Percentiles rank a stretch among this genome's conserved stretches.
Evolutionary conservation across 2,797 vertebrate genomes (phyloP).

Genomic region (Anas acuta): DNA sequence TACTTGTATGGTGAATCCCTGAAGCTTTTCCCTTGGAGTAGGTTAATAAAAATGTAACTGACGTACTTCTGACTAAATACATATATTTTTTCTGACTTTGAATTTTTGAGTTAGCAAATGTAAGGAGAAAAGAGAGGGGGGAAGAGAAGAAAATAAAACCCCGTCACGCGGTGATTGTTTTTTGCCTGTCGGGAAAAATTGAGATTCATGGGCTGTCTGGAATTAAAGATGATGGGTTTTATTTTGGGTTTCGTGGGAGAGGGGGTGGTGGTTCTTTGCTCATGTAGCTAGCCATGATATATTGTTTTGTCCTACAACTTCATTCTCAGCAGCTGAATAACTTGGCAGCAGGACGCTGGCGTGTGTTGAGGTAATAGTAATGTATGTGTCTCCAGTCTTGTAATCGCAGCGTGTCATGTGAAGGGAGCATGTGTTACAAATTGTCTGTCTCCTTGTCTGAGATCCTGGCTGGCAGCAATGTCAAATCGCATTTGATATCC

Average conservation of each 20-base stretch:
- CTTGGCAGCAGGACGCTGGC: conserved; percentile 28
- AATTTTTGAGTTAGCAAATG: conserved; percentile 70
- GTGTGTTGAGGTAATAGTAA: conserved; percentile 21
- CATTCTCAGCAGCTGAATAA: conserved; percentile 36
- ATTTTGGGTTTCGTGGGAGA: background rate
- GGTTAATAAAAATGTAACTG: conserved; percentile 82
- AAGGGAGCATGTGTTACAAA: background rate
- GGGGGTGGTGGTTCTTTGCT: background rate
- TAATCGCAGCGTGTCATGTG: conserved; percentile 3
- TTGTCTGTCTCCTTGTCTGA: background rate
- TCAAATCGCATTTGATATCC: conserved; percentile 1
- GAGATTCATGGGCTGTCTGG: conserved; percentile 13
- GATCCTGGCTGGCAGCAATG: background rate
- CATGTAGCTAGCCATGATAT: conserved; percentile 30
- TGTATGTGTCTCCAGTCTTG: conserved; percentile 46
- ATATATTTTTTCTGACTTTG: conserved; percentile 78
- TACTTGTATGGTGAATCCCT: conserved; percentile 68
- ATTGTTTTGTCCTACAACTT: conserved; percentile 50
- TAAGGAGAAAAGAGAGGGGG: conserved; percentile 23
- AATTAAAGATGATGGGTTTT: conserved; percentile 47
- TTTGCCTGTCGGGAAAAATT: conserved; percentile 48
- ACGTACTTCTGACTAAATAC: conserved; percentile 72
- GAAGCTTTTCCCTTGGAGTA: conserved; percentile 72
- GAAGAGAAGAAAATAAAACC: conserved; percentile 12
- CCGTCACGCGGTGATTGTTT: conserved; percentile 28